Conservation (phyloP, 1,140 invertebrate genomes). For the Macrobrachium rosenbergii region DNA sequence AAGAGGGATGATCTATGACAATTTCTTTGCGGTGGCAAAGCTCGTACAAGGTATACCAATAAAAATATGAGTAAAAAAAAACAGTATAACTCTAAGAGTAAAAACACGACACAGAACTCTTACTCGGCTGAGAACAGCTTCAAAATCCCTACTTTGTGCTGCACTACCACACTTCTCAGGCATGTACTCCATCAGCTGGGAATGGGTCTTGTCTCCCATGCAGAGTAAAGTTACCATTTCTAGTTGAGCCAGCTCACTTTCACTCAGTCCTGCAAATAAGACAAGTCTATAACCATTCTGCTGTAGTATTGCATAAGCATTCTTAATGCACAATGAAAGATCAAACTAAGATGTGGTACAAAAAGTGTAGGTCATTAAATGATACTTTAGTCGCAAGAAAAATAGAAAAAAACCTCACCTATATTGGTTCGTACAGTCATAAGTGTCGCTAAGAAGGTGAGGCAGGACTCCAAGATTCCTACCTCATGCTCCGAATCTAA, state of each 20-base stretch:
- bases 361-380: too few species aligned
- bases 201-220: conserved; percentile 95
- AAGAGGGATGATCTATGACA: too few species aligned
- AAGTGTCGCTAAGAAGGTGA: conserved; percentile 92
- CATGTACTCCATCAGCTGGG: conserved; percentile 94
- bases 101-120: conserved; percentile 14
- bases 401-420: conserved; percentile 73
- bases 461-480: conserved; percentile 91
- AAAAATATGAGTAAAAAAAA: too few species aligned
- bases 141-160: conserved; percentile 90
- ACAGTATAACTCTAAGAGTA: too few species aligned
- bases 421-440: conserved; percentile 91
- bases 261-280: conserved; percentile 75
- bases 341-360: too few species aligned
- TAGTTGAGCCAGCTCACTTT: conserved; percentile 82
- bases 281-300: not conserved
- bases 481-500: conserved; percentile 84
- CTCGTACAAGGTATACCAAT: too few species aligned
- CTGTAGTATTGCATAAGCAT: not conserved
- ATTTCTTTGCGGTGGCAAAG: too few species aligned
- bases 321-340: not conserved
- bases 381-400: too few species aligned
- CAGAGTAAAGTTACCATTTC: conserved; percentile 95
- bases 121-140: conserved; percentile 83
- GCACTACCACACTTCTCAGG: conserved; percentile 91